Evolutionary conservation across 2,113 vertebrate genomes (phyloP).

Genomic region (Cathartes aura): DNA sequence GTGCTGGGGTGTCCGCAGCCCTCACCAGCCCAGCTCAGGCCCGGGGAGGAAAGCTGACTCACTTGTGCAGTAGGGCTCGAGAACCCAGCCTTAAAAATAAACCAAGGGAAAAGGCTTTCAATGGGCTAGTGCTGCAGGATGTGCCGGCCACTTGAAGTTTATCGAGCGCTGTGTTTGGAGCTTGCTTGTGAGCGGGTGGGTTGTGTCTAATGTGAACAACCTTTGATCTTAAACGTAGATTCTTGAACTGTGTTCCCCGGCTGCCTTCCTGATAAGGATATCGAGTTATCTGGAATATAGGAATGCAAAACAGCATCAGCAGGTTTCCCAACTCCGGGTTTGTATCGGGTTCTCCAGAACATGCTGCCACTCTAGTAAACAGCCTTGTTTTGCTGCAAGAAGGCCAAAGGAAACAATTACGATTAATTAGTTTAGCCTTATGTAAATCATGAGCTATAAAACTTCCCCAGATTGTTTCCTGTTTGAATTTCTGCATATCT

Average conservation of each 20-base stretch:
- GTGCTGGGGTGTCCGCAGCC: neutral
- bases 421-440: constrained; percentile 6
- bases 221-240: constrained; percentile 25
- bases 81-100: constrained; percentile 3
- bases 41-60: neutral
- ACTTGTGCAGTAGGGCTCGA: neutral
- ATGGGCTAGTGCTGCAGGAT: neutral
- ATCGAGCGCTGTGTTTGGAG: neutral
- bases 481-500: neutral
- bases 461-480: neutral
- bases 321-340: neutral
- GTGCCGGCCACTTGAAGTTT: neutral
- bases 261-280: constrained; percentile 36
- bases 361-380: neutral
- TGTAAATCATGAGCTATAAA: neutral
- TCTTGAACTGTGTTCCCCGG: neutral
- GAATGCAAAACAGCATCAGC: constrained; percentile 30
- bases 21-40: neutral
- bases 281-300: neutral
- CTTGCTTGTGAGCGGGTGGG: rapidly evolving
- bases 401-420: constrained; percentile 1
- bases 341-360: neutral
- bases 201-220: neutral
- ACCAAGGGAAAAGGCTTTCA: neutral
- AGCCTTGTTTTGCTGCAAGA: neutral